Evolutionary conservation across 2,888 invertebrate genomes (phyloP).

Genomic region (Micoletzkya japonica): DNA sequence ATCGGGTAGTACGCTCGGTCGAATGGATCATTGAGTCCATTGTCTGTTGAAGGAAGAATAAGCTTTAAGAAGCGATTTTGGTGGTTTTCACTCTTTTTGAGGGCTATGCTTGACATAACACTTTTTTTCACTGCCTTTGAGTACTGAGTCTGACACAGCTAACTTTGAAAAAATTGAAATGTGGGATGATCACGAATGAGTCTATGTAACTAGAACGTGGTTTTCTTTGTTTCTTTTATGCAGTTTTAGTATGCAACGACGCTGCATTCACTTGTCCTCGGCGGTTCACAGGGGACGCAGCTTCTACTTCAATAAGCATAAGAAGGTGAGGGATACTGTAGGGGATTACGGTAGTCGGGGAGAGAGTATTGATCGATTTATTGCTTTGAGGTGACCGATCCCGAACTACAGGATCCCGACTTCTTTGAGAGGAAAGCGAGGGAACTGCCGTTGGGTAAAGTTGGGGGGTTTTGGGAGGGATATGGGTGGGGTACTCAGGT

Average conservation of each 20-base stretch:
- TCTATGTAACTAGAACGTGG: no score
- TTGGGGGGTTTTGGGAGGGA: not conserved
- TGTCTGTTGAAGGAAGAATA: no score
- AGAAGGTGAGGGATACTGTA: conserved; percentile 39
- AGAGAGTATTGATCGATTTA: not conserved
- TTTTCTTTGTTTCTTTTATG: no score
- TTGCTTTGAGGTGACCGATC: conserved; percentile 50
- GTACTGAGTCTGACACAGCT: no score
- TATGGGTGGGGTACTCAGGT: not conserved
- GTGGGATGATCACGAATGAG: no score
- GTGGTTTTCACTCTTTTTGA: no score
- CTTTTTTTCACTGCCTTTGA: no score
- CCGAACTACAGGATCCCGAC: conserved; percentile 56
- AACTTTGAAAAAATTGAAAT: no score
- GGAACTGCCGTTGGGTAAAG: conserved; percentile 51
- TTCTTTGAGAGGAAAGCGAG: conserved; percentile 60
- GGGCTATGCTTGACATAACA: no score
- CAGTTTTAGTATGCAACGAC: conserved; percentile 21
- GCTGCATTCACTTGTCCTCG: conserved; percentile 10
- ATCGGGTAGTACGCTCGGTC: no score
- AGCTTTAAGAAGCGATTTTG: no score
- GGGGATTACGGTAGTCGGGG: not conserved
- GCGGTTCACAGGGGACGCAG: conserved; percentile 33
- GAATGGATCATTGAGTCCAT: no score
- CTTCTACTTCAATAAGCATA: conserved; percentile 55